These are phyloP conservation scores for Ciconia nigra DNA, from an alignment of 2,797 vertebrate genomes.

Conservation along the genomic window DNA sequence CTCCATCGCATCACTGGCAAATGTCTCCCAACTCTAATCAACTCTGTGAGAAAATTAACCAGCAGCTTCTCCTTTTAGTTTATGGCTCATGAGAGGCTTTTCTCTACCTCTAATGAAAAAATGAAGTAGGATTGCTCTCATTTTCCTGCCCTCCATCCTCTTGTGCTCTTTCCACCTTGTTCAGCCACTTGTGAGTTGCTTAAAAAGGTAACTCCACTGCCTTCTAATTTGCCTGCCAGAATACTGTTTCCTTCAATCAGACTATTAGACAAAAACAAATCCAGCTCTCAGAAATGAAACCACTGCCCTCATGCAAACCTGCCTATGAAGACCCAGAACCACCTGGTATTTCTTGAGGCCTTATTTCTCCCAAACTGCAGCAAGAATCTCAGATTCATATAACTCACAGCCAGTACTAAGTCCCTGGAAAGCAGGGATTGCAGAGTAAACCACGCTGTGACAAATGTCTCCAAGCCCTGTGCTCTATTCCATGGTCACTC, in stretches of 20 bases:
- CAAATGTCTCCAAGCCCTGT: background rate
- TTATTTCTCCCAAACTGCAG: background rate
- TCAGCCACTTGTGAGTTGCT: background rate
- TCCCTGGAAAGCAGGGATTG: background rate
- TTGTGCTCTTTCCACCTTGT: background rate
- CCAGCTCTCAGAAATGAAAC: background rate
- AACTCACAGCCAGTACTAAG: background rate
- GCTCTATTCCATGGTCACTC: background rate
- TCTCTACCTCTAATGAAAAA: background rate
- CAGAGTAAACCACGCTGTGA: background rate
- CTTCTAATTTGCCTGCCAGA: background rate
- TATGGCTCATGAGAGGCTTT: background rate
- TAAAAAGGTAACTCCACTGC: background rate
- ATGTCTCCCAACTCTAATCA: background rate
- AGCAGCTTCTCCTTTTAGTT: background rate
- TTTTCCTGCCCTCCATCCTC: background rate
- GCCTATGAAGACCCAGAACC: background rate
- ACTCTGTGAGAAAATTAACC: background rate
- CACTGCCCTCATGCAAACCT: background rate
- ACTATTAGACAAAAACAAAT: background rate
- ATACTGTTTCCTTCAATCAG: background rate
- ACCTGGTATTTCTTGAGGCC: background rate
- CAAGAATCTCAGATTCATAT: rapidly evolving
- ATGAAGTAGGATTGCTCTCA: background rate
- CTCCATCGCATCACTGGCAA: background rate